These are phyloP conservation scores for Halocynthia aurantium DNA, from an alignment of 23 tunicate genomes.

Conservation along the genomic window DNA sequence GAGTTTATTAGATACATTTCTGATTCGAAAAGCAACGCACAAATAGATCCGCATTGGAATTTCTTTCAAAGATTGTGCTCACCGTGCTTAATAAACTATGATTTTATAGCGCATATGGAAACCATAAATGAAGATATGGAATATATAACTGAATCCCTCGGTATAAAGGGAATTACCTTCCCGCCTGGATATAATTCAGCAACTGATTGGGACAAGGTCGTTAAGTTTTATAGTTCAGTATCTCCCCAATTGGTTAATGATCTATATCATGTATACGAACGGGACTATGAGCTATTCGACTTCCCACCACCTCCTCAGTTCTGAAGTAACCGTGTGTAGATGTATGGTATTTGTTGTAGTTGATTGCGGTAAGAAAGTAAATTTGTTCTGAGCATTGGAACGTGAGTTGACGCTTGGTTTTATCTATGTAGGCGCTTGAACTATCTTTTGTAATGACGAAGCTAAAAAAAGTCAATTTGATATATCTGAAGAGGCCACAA, in stretches of 20 bases:
- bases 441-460: too few species aligned
- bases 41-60: constrained; percentile 45
- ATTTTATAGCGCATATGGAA: constrained; percentile 34
- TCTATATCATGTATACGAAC: constrained; percentile 33
- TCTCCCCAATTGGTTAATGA: constrained; percentile 29
- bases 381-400: too few species aligned
- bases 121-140: constrained; percentile 44
- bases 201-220: constrained; percentile 7
- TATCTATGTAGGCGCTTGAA: too few species aligned
- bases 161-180: not conserved
- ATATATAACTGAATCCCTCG: not conserved
- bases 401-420: too few species aligned
- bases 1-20: constrained; percentile 2
- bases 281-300: constrained; percentile 42
- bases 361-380: too few species aligned
- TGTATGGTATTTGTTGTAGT: too few species aligned
- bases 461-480: too few species aligned
- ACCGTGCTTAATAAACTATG: constrained; percentile 67
- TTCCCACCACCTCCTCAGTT: constrained; percentile 39
- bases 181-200: constrained; percentile 9
- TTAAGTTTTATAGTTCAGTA: constrained; percentile 18
- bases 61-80: constrained; percentile 40
- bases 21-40: not conserved
- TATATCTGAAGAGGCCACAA: too few species aligned
- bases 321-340: not conserved